Evolutionary conservation across 2,888 invertebrate genomes (phyloP).

Genomic region (Pseudococcus longispinus): DNA sequence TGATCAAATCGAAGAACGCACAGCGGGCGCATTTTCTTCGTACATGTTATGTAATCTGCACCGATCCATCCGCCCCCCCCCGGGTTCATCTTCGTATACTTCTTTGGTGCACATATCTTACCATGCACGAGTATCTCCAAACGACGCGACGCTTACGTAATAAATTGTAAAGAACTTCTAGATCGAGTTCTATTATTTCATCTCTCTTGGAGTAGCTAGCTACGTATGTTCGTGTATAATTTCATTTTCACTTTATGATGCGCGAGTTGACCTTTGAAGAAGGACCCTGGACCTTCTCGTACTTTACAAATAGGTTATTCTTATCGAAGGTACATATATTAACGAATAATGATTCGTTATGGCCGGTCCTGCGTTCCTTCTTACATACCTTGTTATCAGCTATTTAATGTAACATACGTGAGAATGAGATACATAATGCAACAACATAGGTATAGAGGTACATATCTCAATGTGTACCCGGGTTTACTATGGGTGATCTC

Average conservation of each 20-base stretch:
- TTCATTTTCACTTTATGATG: neutral
- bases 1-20: neutral
- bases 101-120: neutral
- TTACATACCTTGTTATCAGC: too few relatives aligned
- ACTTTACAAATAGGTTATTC: too few relatives aligned
- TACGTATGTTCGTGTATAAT: too few relatives aligned
- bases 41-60: neutral
- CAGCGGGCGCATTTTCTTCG: neutral
- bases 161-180: neutral
- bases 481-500: too few relatives aligned
- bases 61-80: too few relatives aligned
- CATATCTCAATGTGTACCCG: too few relatives aligned
- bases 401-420: neutral
- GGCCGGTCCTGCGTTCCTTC: neutral
- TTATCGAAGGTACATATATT: slow-evolving; percentile 1
- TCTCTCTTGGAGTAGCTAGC: neutral
- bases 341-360: neutral
- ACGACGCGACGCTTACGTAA: neutral
- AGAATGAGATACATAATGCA: neutral
- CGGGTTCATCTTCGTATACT: neutral
- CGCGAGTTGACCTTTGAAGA: slow-evolving; percentile 21
- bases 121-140: neutral
- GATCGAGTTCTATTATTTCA: neutral
- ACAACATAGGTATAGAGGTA: too few relatives aligned
- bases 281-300: neutral